Base-by-base conservation (phyloP, 2,797 vertebrate species). In the Mallotus villosus region DNA sequence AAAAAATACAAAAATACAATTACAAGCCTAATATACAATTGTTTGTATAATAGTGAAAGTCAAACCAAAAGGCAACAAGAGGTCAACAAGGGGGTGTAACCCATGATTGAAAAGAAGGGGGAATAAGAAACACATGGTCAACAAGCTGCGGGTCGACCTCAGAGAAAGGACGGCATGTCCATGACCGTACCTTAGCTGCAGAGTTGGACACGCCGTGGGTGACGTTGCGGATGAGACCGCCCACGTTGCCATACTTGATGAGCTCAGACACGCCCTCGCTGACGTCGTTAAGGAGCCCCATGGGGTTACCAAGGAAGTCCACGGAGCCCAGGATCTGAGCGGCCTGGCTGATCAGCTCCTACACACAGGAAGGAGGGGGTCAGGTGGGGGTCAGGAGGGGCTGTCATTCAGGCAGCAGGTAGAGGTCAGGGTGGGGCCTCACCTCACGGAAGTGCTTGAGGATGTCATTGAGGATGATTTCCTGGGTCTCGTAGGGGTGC, bases 391-490 rank as follows among this genome's bases (percentile, higher is more conserved):
- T 4, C n/a, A n/a, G n/a, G n/a, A n/a, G n/a, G n/a, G n/a, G n/a
- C n/a, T n/a, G n/a, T n/a, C 46, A 66, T 41, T 22, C 32, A 29
- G 49, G 19, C 62, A n/a, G 19, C 51, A 53, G 51, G 1, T 17
- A 9, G 51, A 17, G 22, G 17, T 24, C 11, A 25, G 49, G 19
- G 16, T 0, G n/a, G 8, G 1, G 3, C 19, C 90, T 88, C 53
- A 99, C 98, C 95, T 99, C 97, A 88, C 95, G 94, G 75, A 99
- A 99, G 83, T 99, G 98, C 83, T 99, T 99, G 67, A 99, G 91
- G 71, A 99, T 90, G 82, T 98, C 97, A 17, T 96, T 98, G 82
- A 99, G 91, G 85, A 99, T 96, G 84, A 98, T 99, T 74, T 98
- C 97, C 85, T 96, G 95, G 3, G 97, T 98, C 90, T 99, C 97